phyloP scores from a whole-genome alignment of 2,888 invertebrate genomes.

The Andrena bucephala region DNA sequence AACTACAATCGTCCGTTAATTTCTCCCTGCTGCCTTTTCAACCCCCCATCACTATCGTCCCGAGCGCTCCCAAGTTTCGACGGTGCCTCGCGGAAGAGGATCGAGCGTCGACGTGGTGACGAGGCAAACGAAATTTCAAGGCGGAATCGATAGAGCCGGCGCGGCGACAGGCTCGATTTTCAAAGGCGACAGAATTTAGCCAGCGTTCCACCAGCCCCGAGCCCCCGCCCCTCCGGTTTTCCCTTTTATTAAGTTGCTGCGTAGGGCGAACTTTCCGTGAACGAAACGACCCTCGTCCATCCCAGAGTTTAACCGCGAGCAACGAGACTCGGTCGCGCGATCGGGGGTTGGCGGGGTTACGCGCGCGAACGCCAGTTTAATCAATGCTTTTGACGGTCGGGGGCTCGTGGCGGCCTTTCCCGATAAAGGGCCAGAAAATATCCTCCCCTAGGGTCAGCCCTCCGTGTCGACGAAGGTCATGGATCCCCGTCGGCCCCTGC shows the following conservation, averaged over 20 bases:
- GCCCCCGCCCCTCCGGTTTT: background rate
- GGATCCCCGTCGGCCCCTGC: background rate
- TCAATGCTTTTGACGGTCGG: constrained; percentile 72
- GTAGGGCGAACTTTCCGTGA: constrained; percentile 38
- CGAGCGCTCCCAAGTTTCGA: background rate
- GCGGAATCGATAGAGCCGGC: constrained; percentile 52
- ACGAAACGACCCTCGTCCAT: constrained; percentile 45
- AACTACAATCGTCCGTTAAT: background rate
- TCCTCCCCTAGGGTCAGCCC: constrained; percentile 10
- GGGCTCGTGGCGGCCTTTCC: constrained; percentile 29
- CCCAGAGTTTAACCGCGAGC: constrained; percentile 44
- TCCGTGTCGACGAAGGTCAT: background rate
- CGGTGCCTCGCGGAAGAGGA: background rate
- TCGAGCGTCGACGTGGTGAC: constrained; percentile 23
- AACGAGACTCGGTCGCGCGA: constrained; percentile 36
- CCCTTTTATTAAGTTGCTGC: constrained; percentile 9
- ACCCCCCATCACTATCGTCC: background rate
- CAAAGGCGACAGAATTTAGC: constrained; percentile 62
- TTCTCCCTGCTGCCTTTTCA: background rate
- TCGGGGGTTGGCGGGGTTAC: constrained; percentile 51
- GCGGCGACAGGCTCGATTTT: constrained; percentile 60
- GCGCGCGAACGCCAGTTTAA: constrained; percentile 70
- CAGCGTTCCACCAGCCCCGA: background rate
- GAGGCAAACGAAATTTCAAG: constrained; percentile 67
- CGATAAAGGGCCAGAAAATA: constrained; percentile 62